Evolutionary conservation across 1,140 invertebrate species (phyloP), one percentile per base, ranked within the genome.

Genomic region (Globodera rostochiensis): DNA sequence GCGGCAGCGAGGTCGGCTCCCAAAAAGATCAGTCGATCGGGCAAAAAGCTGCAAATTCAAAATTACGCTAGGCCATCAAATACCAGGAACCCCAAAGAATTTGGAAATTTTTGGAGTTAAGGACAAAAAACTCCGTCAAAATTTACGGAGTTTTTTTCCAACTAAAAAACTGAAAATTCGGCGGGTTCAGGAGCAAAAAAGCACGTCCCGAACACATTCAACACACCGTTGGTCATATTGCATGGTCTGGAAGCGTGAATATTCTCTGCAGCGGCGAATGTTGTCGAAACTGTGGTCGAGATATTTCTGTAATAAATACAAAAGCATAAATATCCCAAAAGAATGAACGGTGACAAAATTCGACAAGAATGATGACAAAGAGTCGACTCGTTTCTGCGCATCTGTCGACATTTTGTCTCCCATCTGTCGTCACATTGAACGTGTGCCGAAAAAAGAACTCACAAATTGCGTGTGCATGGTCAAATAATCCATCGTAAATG

Each of bases 1-100:
- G 94, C 93, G 3, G 93, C 92, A 25, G 94, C 93, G 82, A 95
- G 88, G 87, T 95, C 93, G 79, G 91, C 90, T 0, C 94, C 94
- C 49, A 92, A 85, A 71, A 89, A 87, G 46, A 89, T 81, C 74
- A 91, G 84, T 21, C 92, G 83, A 73, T 91, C 88, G 47, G 88
- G 83, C 73, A 88, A 85, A 79, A 87, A 91, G 73, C 92, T 92
- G 78, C n/a, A 86, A 73, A 67, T 67, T 70, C 45, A 25, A 67
- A 25, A 13, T 21, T 36, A 36, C 36, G 2, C n/a, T 36, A 36
- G 36, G 3, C 36, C 36, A 36, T 36, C 36, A 36, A 36, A 36
- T 36, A 36, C 36, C 36, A 36, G 36, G 36, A 36, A 36, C 36
- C 3, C 36, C 36, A 36, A 36, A 36, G 36, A 36, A 36, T 36